Base-by-base conservation (phyloP, 2,797 vertebrate genomes). In the Rhyacichthys aspro region DNA sequence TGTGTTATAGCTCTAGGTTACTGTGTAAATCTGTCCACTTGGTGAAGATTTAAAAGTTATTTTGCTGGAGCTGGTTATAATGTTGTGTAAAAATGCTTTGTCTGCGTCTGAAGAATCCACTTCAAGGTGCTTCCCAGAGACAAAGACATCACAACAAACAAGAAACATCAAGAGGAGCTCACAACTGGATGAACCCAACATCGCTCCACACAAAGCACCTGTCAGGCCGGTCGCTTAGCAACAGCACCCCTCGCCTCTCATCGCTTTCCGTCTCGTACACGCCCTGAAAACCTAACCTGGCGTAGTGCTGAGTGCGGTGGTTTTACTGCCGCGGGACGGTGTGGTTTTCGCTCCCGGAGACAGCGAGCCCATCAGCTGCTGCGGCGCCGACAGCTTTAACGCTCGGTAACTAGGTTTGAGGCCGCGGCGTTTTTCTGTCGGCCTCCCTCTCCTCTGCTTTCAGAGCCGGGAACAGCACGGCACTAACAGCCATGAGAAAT, bases 181-280 rank as follows among this genome's bases (percentile, higher is more conserved):
- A 74, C 66, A 67, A 69, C 73, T 72, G 64, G 77, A 77, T 76
- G 55, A 83, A 76, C 67, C 69, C 71, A 44, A 78, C 79, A 76
- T 85, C 69, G 61, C 63, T 78, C 57, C 32, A 38, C 23, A 34
- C 55, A 56, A 63, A 73, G 67, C 83, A 90, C 81, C 84, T 83
- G 87, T 82, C 83, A 85, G 85, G 79, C 70, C 62, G 74, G 89
- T 91, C 90, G 82, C 90, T 55, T 82, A 70, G 91, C 80, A 92
- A 92, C 90, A 83, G 67, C 78, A 76, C 69, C 62, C 43, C 59
- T 64, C 15, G 54, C 60, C 59, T 70, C 66, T 70, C 57, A 62
- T 45, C 57, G 60, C n/a, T 33, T 52, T 5, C 8, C 7, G n/a
- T 1, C 28, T 54, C 60, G 9, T 34, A 39, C 48, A 62, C 47